Conservation (phyloP, 1,140 invertebrate genomes). For the Hesperophylax magnus region DNA sequence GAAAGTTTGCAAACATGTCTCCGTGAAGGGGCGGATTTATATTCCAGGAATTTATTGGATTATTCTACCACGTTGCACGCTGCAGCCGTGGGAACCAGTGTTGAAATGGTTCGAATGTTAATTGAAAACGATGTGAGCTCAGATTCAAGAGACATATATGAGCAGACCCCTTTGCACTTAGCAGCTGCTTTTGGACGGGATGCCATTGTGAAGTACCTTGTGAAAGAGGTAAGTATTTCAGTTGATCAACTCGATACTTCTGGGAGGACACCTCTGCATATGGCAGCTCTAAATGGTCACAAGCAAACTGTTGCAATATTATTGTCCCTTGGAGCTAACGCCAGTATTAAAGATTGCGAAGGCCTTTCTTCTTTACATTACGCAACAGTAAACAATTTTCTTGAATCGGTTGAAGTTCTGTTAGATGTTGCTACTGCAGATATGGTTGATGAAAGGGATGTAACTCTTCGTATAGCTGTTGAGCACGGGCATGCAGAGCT, state of each 20-base stretch:
- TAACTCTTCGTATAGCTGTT: conserved; percentile 73
- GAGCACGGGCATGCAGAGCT: conserved; percentile 92
- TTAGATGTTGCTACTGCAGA: neutral
- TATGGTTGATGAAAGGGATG: neutral
- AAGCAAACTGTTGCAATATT: too few species aligned
- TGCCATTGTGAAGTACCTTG: too few species aligned
- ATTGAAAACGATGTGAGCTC: neutral
- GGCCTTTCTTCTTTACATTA: neutral
- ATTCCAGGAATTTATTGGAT: neutral
- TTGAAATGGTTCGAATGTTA: neutral
- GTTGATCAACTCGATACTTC: neutral
- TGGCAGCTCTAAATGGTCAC: too few species aligned
- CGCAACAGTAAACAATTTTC: neutral
- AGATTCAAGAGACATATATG: too few species aligned
- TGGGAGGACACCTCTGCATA: neutral
- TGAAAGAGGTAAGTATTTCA: neutral
- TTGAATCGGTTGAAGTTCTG: neutral
- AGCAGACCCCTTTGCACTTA: too few species aligned
- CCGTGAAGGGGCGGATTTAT: neutral
- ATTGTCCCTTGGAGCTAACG: too few species aligned
- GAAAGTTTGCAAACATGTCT: neutral
- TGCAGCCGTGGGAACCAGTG: neutral
- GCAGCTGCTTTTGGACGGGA: too few species aligned
- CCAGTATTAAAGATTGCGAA: too few species aligned
- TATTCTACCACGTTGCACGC: neutral